A percentile compares a stretch with the other conserved stretches of the same genome.
phyloP scores from a whole-genome alignment of 2,113 vertebrate genomes.

The Synodontis membranacea region DNA sequence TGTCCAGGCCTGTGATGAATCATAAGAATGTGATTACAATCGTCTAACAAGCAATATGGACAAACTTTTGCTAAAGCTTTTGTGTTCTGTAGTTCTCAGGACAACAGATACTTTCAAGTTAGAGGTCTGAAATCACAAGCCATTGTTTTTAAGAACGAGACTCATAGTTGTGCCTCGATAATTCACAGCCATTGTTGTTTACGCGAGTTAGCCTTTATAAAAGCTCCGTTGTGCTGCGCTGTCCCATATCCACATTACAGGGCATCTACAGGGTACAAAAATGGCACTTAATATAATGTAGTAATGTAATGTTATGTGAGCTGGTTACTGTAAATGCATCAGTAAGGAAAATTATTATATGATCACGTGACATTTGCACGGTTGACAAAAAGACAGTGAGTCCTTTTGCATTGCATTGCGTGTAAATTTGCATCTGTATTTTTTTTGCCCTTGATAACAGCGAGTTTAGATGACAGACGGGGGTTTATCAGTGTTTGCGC shows the following conservation, averaged over 20 bases:
- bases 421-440: neutral
- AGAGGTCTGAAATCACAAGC: neutral
- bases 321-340: neutral
- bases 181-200: neutral
- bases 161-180: neutral
- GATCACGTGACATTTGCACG: neutral
- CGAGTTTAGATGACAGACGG: neutral
- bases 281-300: neutral
- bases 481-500: neutral
- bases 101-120: neutral
- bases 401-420: neutral
- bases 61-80: neutral
- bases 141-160: neutral
- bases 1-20: neutral
- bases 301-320: neutral
- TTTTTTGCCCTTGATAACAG: neutral
- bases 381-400: neutral
- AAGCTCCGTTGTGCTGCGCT: neutral
- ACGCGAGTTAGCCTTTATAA: too few species aligned
- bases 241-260: too few species aligned
- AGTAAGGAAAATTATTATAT: neutral
- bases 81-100: neutral
- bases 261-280: neutral
- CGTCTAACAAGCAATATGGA: neutral
- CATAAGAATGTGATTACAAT: neutral